Evolutionary conservation across 1,140 invertebrate genomes (phyloP).

Genomic region (Chlorops oryzae): DNA sequence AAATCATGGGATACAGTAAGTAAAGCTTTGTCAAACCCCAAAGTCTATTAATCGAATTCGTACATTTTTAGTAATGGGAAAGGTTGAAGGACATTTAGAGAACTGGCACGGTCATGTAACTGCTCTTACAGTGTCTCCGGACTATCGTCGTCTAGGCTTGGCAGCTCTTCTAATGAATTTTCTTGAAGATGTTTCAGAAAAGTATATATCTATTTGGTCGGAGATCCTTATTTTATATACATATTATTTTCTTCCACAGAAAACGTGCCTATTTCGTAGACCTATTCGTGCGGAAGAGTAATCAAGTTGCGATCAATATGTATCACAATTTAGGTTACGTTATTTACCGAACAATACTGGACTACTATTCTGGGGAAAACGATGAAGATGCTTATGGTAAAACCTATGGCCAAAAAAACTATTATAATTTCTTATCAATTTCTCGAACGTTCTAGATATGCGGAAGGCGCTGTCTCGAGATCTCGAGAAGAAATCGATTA

Average conservation of each 20-base stretch:
- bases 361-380: slow-evolving; percentile 95
- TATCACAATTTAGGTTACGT: slow-evolving; percentile 96
- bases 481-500: slow-evolving; percentile 85
- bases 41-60: slow-evolving; percentile 4
- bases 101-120: slow-evolving; percentile 99
- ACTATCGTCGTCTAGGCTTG: slow-evolving; percentile 83
- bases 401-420: background rate
- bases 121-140: slow-evolving; percentile 91
- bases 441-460: slow-evolving; percentile 75
- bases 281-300: slow-evolving; percentile 95
- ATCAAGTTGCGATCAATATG: slow-evolving; percentile 96
- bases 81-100: slow-evolving; percentile 90
- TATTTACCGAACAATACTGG: slow-evolving; percentile 90
- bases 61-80: slow-evolving; percentile 90
- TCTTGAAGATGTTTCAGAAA: slow-evolving; percentile 93
- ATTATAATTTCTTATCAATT: background rate
- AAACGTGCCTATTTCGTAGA: slow-evolving; percentile 98
- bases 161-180: slow-evolving; percentile 93
- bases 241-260: slow-evolving; percentile 54
- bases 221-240: background rate
- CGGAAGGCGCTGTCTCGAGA: slow-evolving; percentile 93
- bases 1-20: slow-evolving; percentile 99
- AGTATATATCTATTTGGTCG: slow-evolving; percentile 57
- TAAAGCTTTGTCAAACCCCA: slow-evolving; percentile 26
- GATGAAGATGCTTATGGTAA: slow-evolving; percentile 98